Evolutionary conservation across 2,888 invertebrate species (phyloP).

Genomic region (Ophion ventricosus): DNA sequence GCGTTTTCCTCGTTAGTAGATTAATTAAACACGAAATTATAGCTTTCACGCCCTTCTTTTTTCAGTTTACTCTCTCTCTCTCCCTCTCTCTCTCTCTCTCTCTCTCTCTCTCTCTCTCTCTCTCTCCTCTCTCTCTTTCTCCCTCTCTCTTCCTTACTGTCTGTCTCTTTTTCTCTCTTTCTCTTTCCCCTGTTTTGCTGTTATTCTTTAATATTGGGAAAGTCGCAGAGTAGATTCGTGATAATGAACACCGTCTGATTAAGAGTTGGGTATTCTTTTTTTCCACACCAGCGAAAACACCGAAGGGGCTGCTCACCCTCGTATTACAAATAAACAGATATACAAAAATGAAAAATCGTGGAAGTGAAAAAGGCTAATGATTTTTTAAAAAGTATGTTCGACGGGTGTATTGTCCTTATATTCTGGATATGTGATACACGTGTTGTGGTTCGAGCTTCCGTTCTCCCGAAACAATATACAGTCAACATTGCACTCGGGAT

Average conservation of each 20-base stretch:
- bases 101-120: too few relatives aligned
- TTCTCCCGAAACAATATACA: slow-evolving; percentile 25
- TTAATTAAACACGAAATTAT: slow-evolving; percentile 37
- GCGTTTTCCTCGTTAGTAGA: slow-evolving; percentile 25
- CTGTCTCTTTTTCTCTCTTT: too few relatives aligned
- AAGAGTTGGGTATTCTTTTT: slow-evolving; percentile 35
- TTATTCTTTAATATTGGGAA: slow-evolving; percentile 16
- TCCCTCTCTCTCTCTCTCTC: slow-evolving; percentile 22
- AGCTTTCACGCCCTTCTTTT: slow-evolving; percentile 18
- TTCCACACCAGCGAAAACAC: slow-evolving; percentile 17
- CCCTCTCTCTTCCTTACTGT: slow-evolving; percentile 32
- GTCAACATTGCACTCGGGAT: slow-evolving; percentile 19
- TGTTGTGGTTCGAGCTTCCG: background rate
- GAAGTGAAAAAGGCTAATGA: slow-evolving; percentile 4
- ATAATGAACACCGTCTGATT: slow-evolving; percentile 55
- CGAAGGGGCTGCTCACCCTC: slow-evolving; percentile 17
- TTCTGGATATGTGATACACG: slow-evolving; percentile 11
- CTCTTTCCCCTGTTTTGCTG: background rate
- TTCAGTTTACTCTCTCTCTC: slow-evolving; percentile 41
- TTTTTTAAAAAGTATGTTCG: slow-evolving; percentile 2
- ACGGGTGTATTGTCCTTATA: slow-evolving; percentile 25
- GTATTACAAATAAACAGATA: slow-evolving; percentile 34
- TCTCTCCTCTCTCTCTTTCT: too few relatives aligned
- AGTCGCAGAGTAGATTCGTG: slow-evolving; percentile 29
- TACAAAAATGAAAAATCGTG: background rate